Conservation (phyloP, 2,113 vertebrate genomes). For the Indicator maculatus region DNA sequence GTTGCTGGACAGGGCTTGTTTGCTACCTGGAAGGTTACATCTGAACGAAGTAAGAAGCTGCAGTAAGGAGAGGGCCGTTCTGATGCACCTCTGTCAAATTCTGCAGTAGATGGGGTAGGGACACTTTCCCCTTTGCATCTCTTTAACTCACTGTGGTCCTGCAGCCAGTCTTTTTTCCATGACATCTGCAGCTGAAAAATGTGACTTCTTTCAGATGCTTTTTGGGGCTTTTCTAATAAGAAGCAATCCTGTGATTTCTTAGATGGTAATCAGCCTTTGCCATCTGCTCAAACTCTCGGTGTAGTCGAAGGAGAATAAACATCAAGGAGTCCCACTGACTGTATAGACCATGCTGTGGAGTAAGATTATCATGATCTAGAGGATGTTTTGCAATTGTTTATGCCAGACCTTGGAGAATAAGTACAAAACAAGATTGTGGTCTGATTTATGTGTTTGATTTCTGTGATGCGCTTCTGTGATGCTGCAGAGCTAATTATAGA, state of each 20-base stretch:
- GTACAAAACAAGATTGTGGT: background rate
- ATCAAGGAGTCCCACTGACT: rapidly evolving
- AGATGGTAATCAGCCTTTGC: background rate
- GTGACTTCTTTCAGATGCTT: background rate
- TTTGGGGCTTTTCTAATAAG: background rate
- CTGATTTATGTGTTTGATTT: conserved; percentile 11
- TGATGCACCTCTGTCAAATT: background rate
- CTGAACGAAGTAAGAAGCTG: background rate
- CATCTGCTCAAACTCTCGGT: background rate
- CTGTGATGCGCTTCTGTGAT: background rate
- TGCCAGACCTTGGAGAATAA: background rate
- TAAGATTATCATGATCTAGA: background rate
- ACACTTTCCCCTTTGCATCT: rapidly evolving
- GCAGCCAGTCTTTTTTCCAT: background rate
- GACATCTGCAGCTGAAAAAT: background rate
- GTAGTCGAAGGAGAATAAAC: background rate
- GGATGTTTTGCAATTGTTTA: background rate
- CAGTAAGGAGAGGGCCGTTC: background rate
- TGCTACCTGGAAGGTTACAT: background rate
- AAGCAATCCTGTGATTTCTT: background rate
- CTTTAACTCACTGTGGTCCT: rapidly evolving
- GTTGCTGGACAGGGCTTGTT: background rate
- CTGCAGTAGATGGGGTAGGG: rapidly evolving
- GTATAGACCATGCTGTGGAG: background rate
- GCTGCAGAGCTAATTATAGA: conserved; percentile 44